Conservation (phyloP, 2,888 invertebrate genomes). For the Erebia epiphron region DNA sequence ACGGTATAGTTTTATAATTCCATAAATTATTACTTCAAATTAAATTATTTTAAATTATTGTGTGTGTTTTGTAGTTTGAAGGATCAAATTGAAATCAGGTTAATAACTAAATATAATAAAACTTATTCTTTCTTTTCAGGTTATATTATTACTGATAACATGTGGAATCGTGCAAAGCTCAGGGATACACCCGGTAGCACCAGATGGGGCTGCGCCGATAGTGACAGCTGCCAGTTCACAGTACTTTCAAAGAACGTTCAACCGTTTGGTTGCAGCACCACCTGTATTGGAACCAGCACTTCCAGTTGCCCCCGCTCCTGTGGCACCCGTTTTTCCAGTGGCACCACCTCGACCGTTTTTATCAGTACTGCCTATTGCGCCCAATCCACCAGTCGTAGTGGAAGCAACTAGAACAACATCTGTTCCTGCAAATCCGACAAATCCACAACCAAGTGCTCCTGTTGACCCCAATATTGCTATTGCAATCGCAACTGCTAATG, state of each 20-base stretch:
- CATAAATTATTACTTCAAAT: too few species aligned
- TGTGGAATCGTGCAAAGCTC: slow-evolving; percentile 60
- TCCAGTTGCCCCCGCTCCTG: slow-evolving; percentile 43
- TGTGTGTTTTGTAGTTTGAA: too few species aligned
- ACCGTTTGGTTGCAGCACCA: slow-evolving; percentile 70
- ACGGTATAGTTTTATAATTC: slow-evolving; percentile 54
- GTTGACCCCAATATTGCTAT: slow-evolving; percentile 68
- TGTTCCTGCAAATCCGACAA: slow-evolving; percentile 39
- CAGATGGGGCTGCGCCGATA: slow-evolving; percentile 68
- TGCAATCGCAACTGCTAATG: slow-evolving; percentile 72
- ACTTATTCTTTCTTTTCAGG: slow-evolving; percentile 52
- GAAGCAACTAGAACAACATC: slow-evolving; percentile 42
- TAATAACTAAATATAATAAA: neutral
- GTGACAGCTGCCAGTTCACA: slow-evolving; percentile 87
- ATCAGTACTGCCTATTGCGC: slow-evolving; percentile 32
- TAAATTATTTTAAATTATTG: too few species aligned
- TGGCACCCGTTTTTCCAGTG: slow-evolving; percentile 44
- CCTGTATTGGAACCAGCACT: slow-evolving; percentile 48
- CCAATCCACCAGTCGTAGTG: slow-evolving; percentile 40
- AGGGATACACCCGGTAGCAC: slow-evolving; percentile 52
- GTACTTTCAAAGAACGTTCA: slow-evolving; percentile 86
- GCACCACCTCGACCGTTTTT: slow-evolving; percentile 40
- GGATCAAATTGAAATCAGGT: neutral
- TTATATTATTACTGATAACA: slow-evolving; percentile 53
- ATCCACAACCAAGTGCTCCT: slow-evolving; percentile 48